Percentiles rank a stretch among this genome's conserved stretches.
phyloP scores from a whole-genome alignment of 2,888 invertebrate species.

The Cetonia aurata region DNA sequence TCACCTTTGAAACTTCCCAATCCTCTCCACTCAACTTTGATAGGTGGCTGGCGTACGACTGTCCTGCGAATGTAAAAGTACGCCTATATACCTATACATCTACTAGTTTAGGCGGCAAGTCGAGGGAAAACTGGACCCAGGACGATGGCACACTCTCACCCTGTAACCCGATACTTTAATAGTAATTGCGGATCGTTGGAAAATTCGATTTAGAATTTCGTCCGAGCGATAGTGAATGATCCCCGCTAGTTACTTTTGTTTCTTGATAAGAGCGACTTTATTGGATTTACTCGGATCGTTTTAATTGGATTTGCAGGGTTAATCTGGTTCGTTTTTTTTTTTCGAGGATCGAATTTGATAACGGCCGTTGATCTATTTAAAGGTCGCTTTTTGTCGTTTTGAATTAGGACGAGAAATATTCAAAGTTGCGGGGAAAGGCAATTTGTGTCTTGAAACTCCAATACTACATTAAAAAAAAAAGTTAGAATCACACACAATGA shows the following conservation, averaged over 20 bases:
- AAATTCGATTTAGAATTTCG: slow-evolving; percentile 34
- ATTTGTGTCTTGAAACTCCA: neutral
- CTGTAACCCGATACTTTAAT: slow-evolving; percentile 53
- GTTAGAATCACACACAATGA: too few species aligned
- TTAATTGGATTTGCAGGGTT: slow-evolving; percentile 37
- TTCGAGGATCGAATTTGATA: slow-evolving; percentile 16
- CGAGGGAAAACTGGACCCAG: too few species aligned
- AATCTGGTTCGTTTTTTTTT: slow-evolving; percentile 2
- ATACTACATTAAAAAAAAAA: too few species aligned
- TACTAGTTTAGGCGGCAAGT: too few species aligned
- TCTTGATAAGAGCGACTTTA: slow-evolving; percentile 26
- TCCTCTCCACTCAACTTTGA: neutral
- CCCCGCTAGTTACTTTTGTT: slow-evolving; percentile 27
- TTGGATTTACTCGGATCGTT: slow-evolving; percentile 34
- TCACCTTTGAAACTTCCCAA: slow-evolving; percentile 1
- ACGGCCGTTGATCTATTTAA: neutral
- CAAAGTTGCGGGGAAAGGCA: neutral
- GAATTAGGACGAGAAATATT: neutral
- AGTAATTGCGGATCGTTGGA: slow-evolving; percentile 47
- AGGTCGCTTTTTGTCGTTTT: too few species aligned
- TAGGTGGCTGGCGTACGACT: too few species aligned
- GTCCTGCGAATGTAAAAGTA: neutral
- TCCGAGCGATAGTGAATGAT: neutral
- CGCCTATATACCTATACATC: slow-evolving; percentile 17
- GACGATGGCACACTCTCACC: slow-evolving; percentile 5